Evolutionary conservation across 2,113 vertebrate species (phyloP), one percentile per base, ranked within the genome.

Genomic region (Emydura subglobosa): DNA sequence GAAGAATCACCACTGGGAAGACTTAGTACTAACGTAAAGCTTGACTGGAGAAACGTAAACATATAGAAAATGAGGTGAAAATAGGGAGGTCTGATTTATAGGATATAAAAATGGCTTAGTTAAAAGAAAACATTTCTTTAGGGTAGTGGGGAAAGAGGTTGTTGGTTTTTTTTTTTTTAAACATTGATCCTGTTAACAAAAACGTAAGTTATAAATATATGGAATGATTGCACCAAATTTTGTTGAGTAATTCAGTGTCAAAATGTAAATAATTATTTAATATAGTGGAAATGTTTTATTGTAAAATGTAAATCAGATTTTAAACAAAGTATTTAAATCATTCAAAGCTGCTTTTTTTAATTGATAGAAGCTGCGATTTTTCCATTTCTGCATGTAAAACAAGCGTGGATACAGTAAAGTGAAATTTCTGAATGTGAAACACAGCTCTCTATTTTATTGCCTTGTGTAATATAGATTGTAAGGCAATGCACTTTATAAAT

Each of bases 191-290:
- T 78, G 42, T 47, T 47, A 78, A 44, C 24, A 76, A 74, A 42
- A 74, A 47, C 17, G 6, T 55, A 57, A 49, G 51, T 34, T 34
- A 82, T 57, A 16, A 31, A 51, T 82, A 27, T 39, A 25, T 50
- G 44, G 83, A 91, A 81, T 51, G 68, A 82, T 91, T 86, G 83
- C 83, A 55, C 59, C 83, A 31, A n/a, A 55, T 91, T 55, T 44
- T 74, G 31, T 57, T 51, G 59, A 44, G 68, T 57, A 72, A 91
- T 81, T 86, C 27, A 80, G 79, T 85, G 74, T 78, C 44, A 47
- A 47, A 44, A 51, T 86, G 83, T 91, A 86, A 81, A 91, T 91
- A 91, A 84, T 50, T 88, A 88, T 88, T 88, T 92, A 88, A 88
- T 79, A 49, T 72, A 54, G 49, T 88, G 42, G 65, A 65, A 84